Conservation (phyloP, 1,140 invertebrate species). For the Apolygus lucorum region DNA sequence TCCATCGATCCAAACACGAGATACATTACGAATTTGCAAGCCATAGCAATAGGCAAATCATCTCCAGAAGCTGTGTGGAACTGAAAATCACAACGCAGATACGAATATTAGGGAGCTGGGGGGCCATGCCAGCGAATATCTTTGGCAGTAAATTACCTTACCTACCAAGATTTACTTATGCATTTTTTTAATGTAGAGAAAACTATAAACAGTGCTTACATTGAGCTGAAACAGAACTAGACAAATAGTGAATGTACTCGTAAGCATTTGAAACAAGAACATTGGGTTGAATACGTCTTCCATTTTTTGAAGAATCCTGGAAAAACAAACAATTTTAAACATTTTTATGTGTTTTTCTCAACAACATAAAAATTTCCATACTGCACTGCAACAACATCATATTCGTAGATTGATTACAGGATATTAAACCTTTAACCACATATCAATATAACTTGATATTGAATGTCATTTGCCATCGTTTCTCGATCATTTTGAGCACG, state of each 20-base stretch:
- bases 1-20: constrained; percentile 28
- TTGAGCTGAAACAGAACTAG: constrained; percentile 25
- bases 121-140: background rate
- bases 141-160: background rate
- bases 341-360: too few species aligned
- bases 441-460: too few species aligned
- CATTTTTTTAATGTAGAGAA: background rate
- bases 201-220: constrained; percentile 25
- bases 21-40: constrained; percentile 29
- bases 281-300: constrained; percentile 27
- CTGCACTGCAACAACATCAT: too few species aligned
- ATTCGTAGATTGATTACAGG: too few species aligned
- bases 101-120: background rate
- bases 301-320: constrained; percentile 22
- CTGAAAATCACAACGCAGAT: background rate
- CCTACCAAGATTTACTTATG: background rate
- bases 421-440: too few species aligned
- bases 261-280: constrained; percentile 28
- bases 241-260: constrained; percentile 27
- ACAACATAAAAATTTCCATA: too few species aligned
- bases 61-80: background rate
- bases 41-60: constrained; percentile 18
- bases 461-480: too few species aligned
- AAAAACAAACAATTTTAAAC: constrained; percentile 20
- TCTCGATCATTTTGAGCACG: too few species aligned